phyloP scores from a whole-genome alignment of 1,140 invertebrate genomes.

The Lepidurus arcticus region DNA sequence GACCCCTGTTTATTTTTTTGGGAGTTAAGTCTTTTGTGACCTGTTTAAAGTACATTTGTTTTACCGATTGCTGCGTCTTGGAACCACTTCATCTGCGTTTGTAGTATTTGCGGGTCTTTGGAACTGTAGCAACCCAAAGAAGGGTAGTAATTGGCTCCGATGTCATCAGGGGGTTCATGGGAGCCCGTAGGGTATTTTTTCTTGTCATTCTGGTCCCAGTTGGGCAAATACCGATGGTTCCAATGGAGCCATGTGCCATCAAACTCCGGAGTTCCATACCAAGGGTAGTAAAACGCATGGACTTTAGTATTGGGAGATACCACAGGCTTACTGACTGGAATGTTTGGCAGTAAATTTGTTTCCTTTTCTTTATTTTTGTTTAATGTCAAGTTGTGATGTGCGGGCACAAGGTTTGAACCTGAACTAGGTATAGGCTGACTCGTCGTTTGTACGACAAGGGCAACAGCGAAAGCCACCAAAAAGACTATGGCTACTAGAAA shows the following conservation, averaged over 20 bases:
- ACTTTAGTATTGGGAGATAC: constrained; percentile 39
- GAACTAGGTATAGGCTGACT: background rate
- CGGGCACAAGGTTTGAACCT: no score
- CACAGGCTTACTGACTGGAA: background rate
- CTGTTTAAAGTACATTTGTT: background rate
- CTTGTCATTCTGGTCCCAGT: constrained; percentile 45
- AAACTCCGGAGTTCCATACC: constrained; percentile 47
- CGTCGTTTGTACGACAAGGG: background rate
- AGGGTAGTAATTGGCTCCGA: constrained; percentile 50
- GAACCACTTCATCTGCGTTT: constrained; percentile 47
- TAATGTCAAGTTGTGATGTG: no score
- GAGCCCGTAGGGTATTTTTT: constrained; percentile 41
- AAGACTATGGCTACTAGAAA: background rate
- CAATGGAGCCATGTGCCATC: constrained; percentile 49
- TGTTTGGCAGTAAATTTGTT: background rate
- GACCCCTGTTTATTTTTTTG: constrained; percentile 41
- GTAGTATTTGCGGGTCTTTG: constrained; percentile 43
- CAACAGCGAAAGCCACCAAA: background rate
- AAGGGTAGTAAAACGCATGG: constrained; percentile 51
- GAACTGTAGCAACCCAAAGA: constrained; percentile 49
- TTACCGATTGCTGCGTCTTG: constrained; percentile 42
- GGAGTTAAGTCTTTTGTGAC: background rate
- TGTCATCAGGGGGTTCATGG: constrained; percentile 48
- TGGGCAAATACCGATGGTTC: constrained; percentile 47
- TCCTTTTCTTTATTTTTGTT: background rate